Percentiles rank a stretch among this genome's conserved stretches.
These are phyloP conservation scores for Corythaixoides concolor DNA, from an alignment of 2,113 vertebrate species.

Conservation along the genomic window DNA sequence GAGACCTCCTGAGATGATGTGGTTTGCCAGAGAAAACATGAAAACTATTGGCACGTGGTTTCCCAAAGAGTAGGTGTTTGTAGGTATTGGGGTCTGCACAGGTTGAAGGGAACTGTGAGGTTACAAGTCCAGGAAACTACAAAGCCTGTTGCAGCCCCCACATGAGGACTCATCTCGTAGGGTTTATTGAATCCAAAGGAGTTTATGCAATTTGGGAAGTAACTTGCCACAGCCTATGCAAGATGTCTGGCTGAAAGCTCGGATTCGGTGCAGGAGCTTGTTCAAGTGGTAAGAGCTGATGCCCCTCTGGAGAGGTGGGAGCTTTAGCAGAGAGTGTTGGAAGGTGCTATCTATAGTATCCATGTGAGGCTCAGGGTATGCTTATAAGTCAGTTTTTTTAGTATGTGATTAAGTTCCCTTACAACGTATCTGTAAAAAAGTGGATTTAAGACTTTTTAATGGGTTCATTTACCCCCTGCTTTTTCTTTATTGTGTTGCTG, in stretches of 20 bases:
- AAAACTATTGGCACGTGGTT: background rate
- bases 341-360: background rate
- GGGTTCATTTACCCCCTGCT: fast-evolving
- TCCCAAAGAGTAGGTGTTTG: background rate
- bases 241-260: background rate
- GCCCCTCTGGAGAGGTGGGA: background rate
- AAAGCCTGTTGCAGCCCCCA: background rate
- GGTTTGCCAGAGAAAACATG: background rate
- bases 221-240: background rate
- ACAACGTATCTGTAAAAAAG: background rate
- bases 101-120: background rate
- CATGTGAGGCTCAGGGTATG: background rate
- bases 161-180: background rate
- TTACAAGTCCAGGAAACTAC: background rate
- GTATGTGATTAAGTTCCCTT: background rate
- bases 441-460: background rate
- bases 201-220: background rate
- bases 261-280: background rate
- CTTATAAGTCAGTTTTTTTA: background rate
- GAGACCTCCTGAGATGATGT: background rate
- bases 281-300: background rate
- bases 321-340: background rate
- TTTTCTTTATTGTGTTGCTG: background rate
- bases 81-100: background rate
- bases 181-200: background rate